These are phyloP conservation scores for Octonoba sinensis DNA, from an alignment of 2,888 invertebrate genomes.

Conservation along the genomic window DNA sequence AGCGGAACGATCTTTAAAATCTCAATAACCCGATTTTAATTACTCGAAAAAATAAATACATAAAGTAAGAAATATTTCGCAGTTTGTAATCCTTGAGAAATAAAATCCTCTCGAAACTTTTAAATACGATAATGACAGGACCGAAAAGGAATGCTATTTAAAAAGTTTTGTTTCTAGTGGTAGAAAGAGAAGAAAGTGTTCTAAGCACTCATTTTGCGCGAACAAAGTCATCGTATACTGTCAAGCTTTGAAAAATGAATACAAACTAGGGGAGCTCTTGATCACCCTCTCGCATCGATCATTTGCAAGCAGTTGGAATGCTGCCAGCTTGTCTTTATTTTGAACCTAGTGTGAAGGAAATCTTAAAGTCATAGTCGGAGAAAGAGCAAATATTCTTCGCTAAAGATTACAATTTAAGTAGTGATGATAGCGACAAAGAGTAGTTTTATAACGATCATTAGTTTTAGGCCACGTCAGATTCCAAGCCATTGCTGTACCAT, in stretches of 20 bases:
- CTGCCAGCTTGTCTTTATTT: conserved; percentile 36
- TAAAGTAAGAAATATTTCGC: no score
- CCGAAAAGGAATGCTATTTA: neutral
- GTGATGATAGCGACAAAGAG: no score
- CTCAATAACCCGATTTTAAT: no score
- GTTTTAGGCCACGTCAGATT: no score
- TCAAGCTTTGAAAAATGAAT: conserved; percentile 50
- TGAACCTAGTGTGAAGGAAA: conserved; percentile 21
- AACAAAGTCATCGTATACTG: conserved; percentile 33
- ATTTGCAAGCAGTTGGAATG: conserved; percentile 35
- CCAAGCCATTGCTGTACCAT: no score
- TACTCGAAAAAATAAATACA: no score
- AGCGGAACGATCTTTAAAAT: no score
- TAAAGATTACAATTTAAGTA: no score
- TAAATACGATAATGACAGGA: neutral
- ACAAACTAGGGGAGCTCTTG: conserved; percentile 40
- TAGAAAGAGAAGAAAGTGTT: conserved; percentile 1
- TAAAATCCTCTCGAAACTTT: no score
- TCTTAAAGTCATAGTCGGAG: neutral
- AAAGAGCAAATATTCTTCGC: neutral
- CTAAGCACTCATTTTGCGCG: conserved; percentile 6
- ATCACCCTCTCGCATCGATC: conserved; percentile 38
- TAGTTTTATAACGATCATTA: no score
- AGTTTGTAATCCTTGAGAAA: no score
- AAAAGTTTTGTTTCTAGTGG: no score